Evolutionary conservation across 2,113 vertebrate genomes (phyloP).

Genomic region (Oreochromis niloticus): DNA sequence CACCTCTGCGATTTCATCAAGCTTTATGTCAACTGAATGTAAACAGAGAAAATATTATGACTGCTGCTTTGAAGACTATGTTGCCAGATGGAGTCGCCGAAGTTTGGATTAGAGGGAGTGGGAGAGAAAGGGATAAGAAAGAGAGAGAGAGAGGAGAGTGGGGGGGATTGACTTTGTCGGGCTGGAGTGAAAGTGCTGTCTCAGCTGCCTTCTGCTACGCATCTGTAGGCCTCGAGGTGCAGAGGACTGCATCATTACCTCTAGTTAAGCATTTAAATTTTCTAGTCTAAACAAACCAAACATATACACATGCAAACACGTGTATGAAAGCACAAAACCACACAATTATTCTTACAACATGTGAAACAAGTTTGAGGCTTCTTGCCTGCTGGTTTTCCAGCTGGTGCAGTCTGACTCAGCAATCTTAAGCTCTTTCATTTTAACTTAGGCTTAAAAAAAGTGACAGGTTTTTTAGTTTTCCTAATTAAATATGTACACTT

Average conservation of each 20-base stretch:
- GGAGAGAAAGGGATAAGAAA: not conserved
- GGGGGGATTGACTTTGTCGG: constrained; percentile 19
- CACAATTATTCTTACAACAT: not conserved
- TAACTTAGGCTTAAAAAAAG: not conserved
- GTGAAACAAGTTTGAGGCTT: not conserved
- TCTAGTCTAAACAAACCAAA: not conserved
- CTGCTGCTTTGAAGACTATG: not conserved
- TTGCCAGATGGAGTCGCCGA: not conserved
- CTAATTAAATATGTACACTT: not conserved
- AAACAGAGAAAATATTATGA: constrained; percentile 16
- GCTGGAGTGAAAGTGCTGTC: constrained; percentile 49
- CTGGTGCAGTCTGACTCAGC: not conserved
- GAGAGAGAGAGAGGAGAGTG: not conserved
- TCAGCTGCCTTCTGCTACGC: constrained; percentile 51
- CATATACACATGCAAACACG: not conserved
- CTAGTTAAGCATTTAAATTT: not conserved
- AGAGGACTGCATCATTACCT: constrained; percentile 42
- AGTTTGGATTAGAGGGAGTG: constrained; percentile 29
- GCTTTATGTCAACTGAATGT: constrained; percentile 30
- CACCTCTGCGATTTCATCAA: constrained; percentile 30
- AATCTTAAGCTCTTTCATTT: not conserved
- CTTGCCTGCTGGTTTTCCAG: not conserved
- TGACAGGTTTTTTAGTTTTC: not conserved
- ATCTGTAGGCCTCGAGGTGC: constrained; percentile 53
- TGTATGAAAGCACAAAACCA: not conserved